Evolutionary conservation across 1,140 invertebrate species (phyloP).

Genomic region (Nomia melanderi): DNA sequence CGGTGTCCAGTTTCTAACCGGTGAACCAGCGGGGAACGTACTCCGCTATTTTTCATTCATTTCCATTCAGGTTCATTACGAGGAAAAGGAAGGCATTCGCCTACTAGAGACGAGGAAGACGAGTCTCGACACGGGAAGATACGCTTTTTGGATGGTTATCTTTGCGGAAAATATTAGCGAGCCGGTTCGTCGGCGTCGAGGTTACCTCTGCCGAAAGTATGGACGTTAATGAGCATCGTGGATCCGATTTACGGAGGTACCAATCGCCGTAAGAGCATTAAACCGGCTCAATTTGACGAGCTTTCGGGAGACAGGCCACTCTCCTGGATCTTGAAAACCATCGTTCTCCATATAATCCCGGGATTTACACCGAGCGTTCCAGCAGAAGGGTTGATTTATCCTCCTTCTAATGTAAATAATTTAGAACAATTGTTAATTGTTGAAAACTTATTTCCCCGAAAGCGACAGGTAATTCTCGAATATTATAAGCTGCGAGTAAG

Average conservation of each 20-base stretch:
- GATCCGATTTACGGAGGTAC: conserved; percentile 20
- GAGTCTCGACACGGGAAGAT: too few relatives aligned
- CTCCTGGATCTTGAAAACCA: neutral
- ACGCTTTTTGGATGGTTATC: too few relatives aligned
- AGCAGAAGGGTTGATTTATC: too few relatives aligned
- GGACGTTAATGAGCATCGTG: neutral
- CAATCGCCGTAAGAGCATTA: conserved; percentile 26
- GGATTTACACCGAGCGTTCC: neutral
- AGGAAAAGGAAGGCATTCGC: neutral
- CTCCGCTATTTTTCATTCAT: neutral
- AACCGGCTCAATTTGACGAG: conserved; percentile 18
- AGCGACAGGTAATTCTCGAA: too few relatives aligned
- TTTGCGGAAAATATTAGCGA: too few relatives aligned
- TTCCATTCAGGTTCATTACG: neutral
- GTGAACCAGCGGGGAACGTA: neutral
- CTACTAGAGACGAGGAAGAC: too few relatives aligned
- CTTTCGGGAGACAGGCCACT: conserved; percentile 19
- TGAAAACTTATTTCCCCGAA: too few relatives aligned
- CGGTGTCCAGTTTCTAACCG: conserved; percentile 53
- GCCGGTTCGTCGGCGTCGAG: too few relatives aligned
- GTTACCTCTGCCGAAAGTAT: neutral
- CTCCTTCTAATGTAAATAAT: too few relatives aligned
- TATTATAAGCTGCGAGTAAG: too few relatives aligned
- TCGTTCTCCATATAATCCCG: neutral
- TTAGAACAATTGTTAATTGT: too few relatives aligned